Evolutionary conservation across 2,113 vertebrate species (phyloP), one percentile per base, ranked within the genome.

Genomic region (Patagioenas fasciata): DNA sequence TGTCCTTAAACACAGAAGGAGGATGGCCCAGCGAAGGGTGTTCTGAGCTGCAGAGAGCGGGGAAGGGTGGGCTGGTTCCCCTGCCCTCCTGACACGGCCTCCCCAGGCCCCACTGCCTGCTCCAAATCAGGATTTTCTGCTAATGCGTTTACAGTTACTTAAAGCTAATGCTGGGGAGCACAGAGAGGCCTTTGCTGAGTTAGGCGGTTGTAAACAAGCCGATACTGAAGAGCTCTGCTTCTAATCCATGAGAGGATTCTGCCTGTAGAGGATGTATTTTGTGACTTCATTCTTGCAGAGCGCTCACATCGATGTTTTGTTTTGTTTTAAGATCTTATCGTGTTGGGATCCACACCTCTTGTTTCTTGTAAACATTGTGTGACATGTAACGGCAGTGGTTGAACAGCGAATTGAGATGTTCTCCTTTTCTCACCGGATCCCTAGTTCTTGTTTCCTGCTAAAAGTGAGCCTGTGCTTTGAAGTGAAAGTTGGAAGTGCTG

Each of bases 141-240:
- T 92, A 84, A 84, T 81, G 80, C 25, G 14, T 91, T 96, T 95
- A 84, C 1, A 5, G 40, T 66, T 84, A 23, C 90, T 87, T 90
- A 79, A 50, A 66, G 72, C 62, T 93, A 47, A 5, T 28, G 26
- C 77, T 50, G 90, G 69, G 92, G 51, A 65, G 60, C 7, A 16
- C 57, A 11, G 92, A 79, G 75, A 64, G 26, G 69, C 80, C 92
- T 87, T 84, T 44, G 80, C 88, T 44, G 85, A 86, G 75, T 32
- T 57, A 74, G 82, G 85, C 1, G 3, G 38, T 75, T 91, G 92
- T 93, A 90, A 96, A 91, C 83, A 74, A 92, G 92, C 86, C 79
- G 88, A 75, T 57, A 47, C 23, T 4, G 64, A 50, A 65, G 79
- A 40, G 83, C 61, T 81, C 17, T 56, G 3, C 64, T 80, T 71